Evolutionary conservation across 2,113 vertebrate species (phyloP), one percentile per base, ranked within the genome.

Genomic region (Cyphomyrus discorhynchus): DNA sequence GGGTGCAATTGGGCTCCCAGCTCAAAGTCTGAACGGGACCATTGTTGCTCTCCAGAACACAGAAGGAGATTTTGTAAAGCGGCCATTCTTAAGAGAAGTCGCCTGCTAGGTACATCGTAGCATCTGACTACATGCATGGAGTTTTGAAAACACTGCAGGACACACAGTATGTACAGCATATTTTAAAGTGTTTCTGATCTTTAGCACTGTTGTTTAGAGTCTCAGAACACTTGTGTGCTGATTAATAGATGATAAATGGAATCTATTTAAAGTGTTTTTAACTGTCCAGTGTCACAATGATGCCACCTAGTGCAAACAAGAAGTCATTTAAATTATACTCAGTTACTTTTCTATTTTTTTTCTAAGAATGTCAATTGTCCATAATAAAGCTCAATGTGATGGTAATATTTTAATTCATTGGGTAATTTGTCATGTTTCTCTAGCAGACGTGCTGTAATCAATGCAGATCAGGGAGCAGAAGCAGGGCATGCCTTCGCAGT

Each of bases 401-500:
- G 0, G 11, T 74, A 31, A 5, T 35, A 74, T 39, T 31, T 17
- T 10, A 62, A 74, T 31, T 35, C 15, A 74, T 15, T 74, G 10
- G 27, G 15, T 74, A 35, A 35, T 74, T 39, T 5, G 10, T 74
- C 11, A 4, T 74, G 4, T 13, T 74, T 10, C 70, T 3, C 27
- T 35, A 74, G 24, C 31, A 31, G 15, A 35, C 35, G 70, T n/a
- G 49, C n/a, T 80, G 2, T 87, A n/a, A 31, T 42, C 88, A 93
- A 92, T 45, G 90, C 1, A 90, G 45, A 6, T 74, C 45, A 9
- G 17, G 3, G 24, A 2, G 0, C 49, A 85, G 46, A 66, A 39
- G 19, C 39, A 90, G 86, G 91, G 91, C 89, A 53, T 92, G 77
- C 92, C 91, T 42, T 89, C 45, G 27, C 95, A 96, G 96, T 83